Percentiles rank a stretch among this genome's conserved stretches.
Conservation (phyloP, 92 coral and sea anemone genomes). For the Parazoanthus darwini region DNA sequence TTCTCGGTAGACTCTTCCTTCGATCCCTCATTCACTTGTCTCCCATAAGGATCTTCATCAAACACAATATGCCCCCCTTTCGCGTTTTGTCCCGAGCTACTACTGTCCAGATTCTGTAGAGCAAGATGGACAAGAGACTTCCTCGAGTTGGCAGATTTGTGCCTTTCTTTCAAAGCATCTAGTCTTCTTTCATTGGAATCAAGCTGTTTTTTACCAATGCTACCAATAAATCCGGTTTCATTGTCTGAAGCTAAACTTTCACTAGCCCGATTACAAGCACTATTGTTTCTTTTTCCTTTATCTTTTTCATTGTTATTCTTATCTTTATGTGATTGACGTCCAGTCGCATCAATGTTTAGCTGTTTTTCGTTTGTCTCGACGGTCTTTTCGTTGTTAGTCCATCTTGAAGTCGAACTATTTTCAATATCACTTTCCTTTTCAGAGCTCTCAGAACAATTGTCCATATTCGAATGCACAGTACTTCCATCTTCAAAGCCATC, state of each 20-base stretch:
- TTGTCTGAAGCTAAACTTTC: not conserved
- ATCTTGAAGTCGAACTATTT: not conserved
- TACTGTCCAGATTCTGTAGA: conserved; percentile 66
- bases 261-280: not conserved
- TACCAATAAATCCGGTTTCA: not conserved
- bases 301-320: not conserved
- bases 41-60: conserved; percentile 54
- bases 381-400: not conserved
- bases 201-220: conserved; percentile 46
- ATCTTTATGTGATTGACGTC: not conserved
- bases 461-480: not conserved
- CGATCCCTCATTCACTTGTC: conserved; percentile 17
- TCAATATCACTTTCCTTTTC: not conserved
- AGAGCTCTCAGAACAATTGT: not conserved
- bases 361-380: conserved; percentile 1
- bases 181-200: conserved; percentile 82
- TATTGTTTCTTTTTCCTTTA: not conserved
- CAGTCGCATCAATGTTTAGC: not conserved
- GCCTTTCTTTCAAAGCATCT: conserved; percentile 68
- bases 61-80: conserved; percentile 63
- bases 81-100: conserved; percentile 7
- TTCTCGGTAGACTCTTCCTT: conserved; percentile 11
- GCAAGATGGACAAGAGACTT: conserved; percentile 73
- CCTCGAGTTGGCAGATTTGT: conserved; percentile 47
- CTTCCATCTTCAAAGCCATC: not conserved